These are phyloP conservation scores for Ameiurus melas DNA, from an alignment of 2,113 vertebrate species.

Conservation along the genomic window DNA sequence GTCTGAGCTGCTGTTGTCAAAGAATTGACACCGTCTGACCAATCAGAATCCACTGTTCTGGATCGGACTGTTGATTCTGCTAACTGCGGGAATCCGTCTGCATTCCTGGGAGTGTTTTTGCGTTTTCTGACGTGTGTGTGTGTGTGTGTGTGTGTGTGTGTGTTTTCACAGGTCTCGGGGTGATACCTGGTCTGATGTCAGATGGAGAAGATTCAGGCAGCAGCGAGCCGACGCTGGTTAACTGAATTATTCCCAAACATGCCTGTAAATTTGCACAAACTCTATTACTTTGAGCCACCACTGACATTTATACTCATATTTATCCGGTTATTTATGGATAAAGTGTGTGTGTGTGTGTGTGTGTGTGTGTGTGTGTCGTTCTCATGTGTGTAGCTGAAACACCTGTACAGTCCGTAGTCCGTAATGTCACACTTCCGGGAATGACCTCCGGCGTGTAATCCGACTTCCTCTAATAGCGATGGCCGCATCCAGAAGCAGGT, in stretches of 20 bases:
- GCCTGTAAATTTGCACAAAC: background rate
- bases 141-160: background rate
- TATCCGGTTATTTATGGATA: background rate
- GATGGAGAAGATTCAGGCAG: constrained; percentile 32
- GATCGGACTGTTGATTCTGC: background rate
- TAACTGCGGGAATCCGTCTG: background rate
- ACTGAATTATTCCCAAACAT: constrained; percentile 24
- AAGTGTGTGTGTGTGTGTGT: background rate
- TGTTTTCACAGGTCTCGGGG: constrained; percentile 40
- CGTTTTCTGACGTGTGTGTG: background rate
- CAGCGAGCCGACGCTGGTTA: background rate
- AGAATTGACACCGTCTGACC: background rate
- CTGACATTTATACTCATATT: background rate
- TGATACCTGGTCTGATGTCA: constrained; percentile 48
- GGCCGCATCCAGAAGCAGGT: too few species aligned
- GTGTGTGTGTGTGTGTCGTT: background rate
- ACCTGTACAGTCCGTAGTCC: background rate
- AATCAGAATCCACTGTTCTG: background rate
- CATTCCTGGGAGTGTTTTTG: background rate
- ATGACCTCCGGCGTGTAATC: too few species aligned
- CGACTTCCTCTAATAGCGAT: too few species aligned
- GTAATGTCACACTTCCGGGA: too few species aligned
- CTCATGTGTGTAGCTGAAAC: background rate
- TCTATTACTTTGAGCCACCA: background rate
- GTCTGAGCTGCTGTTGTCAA: background rate